Evolutionary conservation across 2,797 vertebrate genomes (phyloP), one percentile per base, ranked within the genome.

Genomic region (Amphiprion clarkii): DNA sequence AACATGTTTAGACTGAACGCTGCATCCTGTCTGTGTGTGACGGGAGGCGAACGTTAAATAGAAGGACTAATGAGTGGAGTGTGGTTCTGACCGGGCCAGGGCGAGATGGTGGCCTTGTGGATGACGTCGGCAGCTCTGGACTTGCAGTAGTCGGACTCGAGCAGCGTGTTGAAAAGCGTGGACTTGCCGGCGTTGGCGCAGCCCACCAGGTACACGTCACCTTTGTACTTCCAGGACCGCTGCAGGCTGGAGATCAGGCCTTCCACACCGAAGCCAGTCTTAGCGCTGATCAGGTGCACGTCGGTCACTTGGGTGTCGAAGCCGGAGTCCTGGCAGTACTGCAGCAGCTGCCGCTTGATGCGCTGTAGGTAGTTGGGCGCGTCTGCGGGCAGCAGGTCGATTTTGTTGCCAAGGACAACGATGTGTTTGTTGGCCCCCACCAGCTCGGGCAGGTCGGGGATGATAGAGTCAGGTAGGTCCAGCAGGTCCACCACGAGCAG

Each of bases 261-360:
- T 84, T 99, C 98, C 0, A 99, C 11, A 1, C 98, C 98, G 3
- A 94, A 99, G 2, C 97, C 98, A 0, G 97, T 99, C 93, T 97
- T 98, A 69, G 97, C 97, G 40, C 98, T 99, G 81, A 99, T 94
- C 53, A 99, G 93, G 53, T 96, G 95, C n/a, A 97, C 40, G 4
- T 96, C 96, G 5, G 92, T 93, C 49, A 94, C 61, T 71, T 76
- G 76, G 5, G 33, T 27, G 0, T 63, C 55, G 0, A 97, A 87
- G 0, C 96, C 96, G 0, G 92, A 94, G 0, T 79, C 80, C 6
- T 23, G 39, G 7, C 96, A 97, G 60, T 91, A 94, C 2, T 64
- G 75, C 0, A 31, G 36, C 10, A 98, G 87, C 9, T 83, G 93
- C 2, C 76, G 77, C 60, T 81, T 93, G 76, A 98, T 90, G 16